Evolutionary conservation across 2,888 invertebrate genomes (phyloP).

Genomic region (Mythimna vitellina): DNA sequence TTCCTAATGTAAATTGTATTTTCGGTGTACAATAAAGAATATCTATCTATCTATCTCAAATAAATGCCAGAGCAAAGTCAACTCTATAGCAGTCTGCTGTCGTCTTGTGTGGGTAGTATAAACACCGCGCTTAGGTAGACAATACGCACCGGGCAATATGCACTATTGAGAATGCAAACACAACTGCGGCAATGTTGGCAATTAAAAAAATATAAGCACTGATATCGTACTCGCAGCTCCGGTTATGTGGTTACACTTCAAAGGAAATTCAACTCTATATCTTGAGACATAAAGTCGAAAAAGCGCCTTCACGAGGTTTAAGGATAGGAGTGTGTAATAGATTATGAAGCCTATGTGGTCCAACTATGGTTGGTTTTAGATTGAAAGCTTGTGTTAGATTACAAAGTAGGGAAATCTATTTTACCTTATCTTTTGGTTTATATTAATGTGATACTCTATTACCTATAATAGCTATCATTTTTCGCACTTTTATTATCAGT

Average conservation of each 20-base stretch:
- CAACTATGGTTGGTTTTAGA: constrained; percentile 5
- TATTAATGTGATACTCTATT: constrained; percentile 29
- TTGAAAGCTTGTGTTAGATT: background rate
- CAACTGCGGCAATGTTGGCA: constrained; percentile 62
- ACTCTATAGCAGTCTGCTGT: constrained; percentile 65
- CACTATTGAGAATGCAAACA: constrained; percentile 71
- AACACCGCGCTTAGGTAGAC: constrained; percentile 73
- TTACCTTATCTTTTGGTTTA: constrained; percentile 43
- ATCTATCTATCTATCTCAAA: no score
- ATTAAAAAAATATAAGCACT: constrained; percentile 68
- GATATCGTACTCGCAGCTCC: constrained; percentile 61
- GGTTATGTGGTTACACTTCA: background rate
- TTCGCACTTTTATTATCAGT: constrained; percentile 13
- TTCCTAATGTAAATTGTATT: no score
- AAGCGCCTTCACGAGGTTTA: fast-evolving
- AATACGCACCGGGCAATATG: constrained; percentile 76
- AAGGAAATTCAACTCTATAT: constrained; percentile 17
- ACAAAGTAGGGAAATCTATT: constrained; percentile 37
- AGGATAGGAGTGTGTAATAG: background rate
- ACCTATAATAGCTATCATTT: constrained; percentile 19
- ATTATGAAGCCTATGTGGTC: constrained; percentile 10
- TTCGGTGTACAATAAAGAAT: no score
- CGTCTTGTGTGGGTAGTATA: constrained; percentile 63
- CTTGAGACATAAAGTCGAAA: fast-evolving
- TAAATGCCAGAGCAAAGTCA: constrained; percentile 36